These are phyloP conservation scores for Euphydryas editha DNA, from an alignment of 2,888 invertebrate species.

Conservation along the genomic window DNA sequence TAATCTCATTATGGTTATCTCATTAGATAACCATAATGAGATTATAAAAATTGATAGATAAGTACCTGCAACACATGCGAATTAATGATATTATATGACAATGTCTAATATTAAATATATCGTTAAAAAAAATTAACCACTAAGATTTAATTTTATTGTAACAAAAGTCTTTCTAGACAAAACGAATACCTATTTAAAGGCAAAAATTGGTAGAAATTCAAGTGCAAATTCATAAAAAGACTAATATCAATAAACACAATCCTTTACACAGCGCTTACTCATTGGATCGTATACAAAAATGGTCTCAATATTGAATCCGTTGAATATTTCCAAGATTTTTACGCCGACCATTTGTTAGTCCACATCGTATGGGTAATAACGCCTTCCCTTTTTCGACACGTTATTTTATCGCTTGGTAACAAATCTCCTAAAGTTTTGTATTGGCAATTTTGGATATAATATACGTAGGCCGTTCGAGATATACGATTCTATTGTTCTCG, in stretches of 20 bases:
- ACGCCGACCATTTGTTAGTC: constrained; percentile 36
- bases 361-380: constrained; percentile 33
- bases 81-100: no score
- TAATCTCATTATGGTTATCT: no score
- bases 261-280: constrained; percentile 24
- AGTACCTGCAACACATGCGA: no score
- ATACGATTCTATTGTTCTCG: constrained; percentile 1
- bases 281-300: constrained; percentile 27
- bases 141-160: no score
- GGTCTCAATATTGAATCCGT: constrained; percentile 37
- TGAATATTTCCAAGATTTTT: constrained; percentile 35
- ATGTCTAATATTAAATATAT: no score
- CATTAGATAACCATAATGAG: no score
- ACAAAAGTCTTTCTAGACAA: no score
- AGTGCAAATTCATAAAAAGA: constrained; percentile 18
- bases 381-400: constrained; percentile 28
- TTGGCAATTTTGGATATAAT: constrained; percentile 19
- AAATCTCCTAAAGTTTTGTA: constrained; percentile 23
- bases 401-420: constrained; percentile 36
- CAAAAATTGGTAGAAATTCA: constrained; percentile 13
- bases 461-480: neutral
- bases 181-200: neutral
- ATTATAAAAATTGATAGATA: no score
- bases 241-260: constrained; percentile 23
- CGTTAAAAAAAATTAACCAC: no score